Evolutionary conservation across 2,113 vertebrate genomes (phyloP), one percentile per base, ranked within the genome.

Genomic region (Lonchura striata): DNA sequence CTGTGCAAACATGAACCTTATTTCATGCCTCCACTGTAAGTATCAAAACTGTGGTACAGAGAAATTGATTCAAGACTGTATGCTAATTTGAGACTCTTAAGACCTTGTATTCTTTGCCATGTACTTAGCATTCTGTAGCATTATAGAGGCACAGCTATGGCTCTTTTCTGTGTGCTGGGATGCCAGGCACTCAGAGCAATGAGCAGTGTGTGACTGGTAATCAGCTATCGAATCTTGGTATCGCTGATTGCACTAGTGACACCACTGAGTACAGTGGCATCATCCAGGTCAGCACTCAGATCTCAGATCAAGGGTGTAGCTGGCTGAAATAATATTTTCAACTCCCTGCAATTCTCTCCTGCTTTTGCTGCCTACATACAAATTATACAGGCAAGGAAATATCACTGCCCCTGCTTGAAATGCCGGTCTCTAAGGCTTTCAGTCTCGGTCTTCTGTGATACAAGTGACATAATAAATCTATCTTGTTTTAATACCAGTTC

Each of bases 91-190:
- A 37, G 47, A 72, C 65, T 86, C 77, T 46, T 47, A 78, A 92
- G 89, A 35, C 81, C 46, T 72, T 68, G 70, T 49, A 64, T 95
- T 94, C 91, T 95, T 86, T 84, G 86, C 86, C 3, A 2, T 92
- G 77, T 91, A 65, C 68, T 95, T 94, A 86, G 88, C 94, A 97
- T 96, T 97, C 96, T 7, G 72, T 63, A 44, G 91, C 80, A 49
- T 75, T 92, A 17, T 10, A 70, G 92, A 68, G 82, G 82, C 82
- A 70, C 24, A 52, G 52, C 90, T 66, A 41, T 83, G 72, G 76
- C 88, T 88, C 50, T 66, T 30, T 61, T 78, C 90, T 6, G 5
- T 84, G 80, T 1, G 1, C 64, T 63, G 52, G 64, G 80, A 15
- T 59, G 72, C 84, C 77, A 82, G 92, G 89, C 88, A 49, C 65